phyloP scores from a whole-genome alignment of 2,113 vertebrate species.

The Strix aluco region DNA sequence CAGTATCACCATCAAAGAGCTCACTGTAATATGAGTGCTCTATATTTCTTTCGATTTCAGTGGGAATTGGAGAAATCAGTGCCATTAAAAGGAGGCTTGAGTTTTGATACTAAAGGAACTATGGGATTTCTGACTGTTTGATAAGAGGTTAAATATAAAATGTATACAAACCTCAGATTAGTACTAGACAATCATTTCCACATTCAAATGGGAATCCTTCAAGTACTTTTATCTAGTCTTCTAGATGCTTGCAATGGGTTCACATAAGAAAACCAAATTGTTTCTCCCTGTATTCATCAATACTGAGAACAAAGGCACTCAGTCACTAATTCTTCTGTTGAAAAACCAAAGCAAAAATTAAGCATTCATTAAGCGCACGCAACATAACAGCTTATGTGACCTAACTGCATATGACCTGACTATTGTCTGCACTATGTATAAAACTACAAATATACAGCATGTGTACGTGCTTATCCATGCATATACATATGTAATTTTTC shows the following conservation, averaged over 20 bases:
- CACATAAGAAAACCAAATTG: constrained; percentile 22
- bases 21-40: neutral
- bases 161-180: constrained; percentile 3
- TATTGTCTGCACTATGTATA: neutral
- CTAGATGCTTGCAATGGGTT: constrained; percentile 46
- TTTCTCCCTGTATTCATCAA: constrained; percentile 32
- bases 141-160: neutral
- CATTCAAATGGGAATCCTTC: constrained; percentile 8
- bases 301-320: constrained; percentile 50
- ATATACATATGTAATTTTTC: neutral
- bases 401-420: neutral
- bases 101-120: neutral
- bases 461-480: neutral
- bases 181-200: constrained; percentile 32
- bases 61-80: neutral
- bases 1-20: neutral
- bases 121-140: neutral
- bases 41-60: neutral
- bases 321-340: constrained; percentile 22
- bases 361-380: neutral
- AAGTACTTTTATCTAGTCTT: constrained; percentile 40
- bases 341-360: constrained; percentile 48
- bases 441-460: neutral
- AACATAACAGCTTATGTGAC: neutral
- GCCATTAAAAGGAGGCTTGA: neutral